Evolutionary conservation across 2,888 invertebrate genomes (phyloP), one percentile per base, ranked within the genome.

Genomic region (Baccha elongata): DNA sequence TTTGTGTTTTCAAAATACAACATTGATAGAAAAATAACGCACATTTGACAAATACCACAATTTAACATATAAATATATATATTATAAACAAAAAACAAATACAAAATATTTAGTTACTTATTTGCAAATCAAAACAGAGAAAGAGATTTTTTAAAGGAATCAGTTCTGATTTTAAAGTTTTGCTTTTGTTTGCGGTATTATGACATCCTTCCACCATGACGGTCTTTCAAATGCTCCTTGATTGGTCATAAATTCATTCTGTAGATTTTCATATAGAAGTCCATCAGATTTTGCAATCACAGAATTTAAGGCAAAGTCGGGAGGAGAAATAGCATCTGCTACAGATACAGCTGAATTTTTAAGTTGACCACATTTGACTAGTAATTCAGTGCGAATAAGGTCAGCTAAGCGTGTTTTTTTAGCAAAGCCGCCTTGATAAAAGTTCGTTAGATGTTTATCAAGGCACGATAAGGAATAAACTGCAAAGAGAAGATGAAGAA

Each of bases 241-340:
- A 85, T 93, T 93, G 85, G 93, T 93, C 91, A 94, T 94, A 89
- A 96, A 93, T 80, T 93, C 93, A 79, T 93, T 93, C 88, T 95
- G 94, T 13, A 96, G 91, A 88, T 95, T 94, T 89, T 95, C 94
- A 89, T 86, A 96, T 58, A 89, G 85, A 23, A 89, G 79, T 84
- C 98, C 98, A 91, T 98, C 96, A 26, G 97, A 94, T 87, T 92
- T 93, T 62, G 96, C 98, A 15, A 98, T 92, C 35, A 96, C 94
- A 23, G 98, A 98, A 90, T 97, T 96, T 11, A 98, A 91, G 35
- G 97, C 94, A 89, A 96, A 97, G 91, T 98, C 98, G 0, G 98
- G 95, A 0, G 97, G 97, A 2, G 98, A 96, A 23, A 98, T 92
- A 26, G 95, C 95, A 89, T 98, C 98, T 2, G 95, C 96, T 2